These are phyloP conservation scores for Tribolium madens DNA, from an alignment of 1,140 invertebrate genomes.

Conservation along the genomic window DNA sequence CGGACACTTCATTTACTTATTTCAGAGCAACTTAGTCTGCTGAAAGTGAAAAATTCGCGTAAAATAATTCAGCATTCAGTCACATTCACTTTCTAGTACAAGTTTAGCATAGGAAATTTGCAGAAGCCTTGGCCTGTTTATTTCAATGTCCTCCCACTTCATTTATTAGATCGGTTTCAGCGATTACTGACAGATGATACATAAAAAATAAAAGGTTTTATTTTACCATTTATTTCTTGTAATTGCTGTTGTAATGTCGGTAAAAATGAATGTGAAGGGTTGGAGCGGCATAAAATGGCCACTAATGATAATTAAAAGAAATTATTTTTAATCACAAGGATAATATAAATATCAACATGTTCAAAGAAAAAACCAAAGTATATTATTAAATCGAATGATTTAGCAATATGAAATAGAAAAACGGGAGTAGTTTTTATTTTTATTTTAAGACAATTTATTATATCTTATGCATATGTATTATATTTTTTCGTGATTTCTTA, in stretches of 20 bases:
- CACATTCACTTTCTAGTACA: conserved; percentile 32
- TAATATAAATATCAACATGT: too few species aligned
- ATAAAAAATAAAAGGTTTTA: background rate
- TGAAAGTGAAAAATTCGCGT: background rate
- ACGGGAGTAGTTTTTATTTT: too few species aligned
- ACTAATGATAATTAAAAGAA: background rate
- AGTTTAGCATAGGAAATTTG: conserved; percentile 25
- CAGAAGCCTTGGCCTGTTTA: conserved; percentile 23
- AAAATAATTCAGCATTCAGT: conserved; percentile 13
- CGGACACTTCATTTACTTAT: background rate
- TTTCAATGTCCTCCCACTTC: conserved; percentile 20
- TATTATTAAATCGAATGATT: background rate
- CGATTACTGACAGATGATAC: conserved; percentile 18
- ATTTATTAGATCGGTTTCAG: background rate
- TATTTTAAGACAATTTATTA: too few species aligned
- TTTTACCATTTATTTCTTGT: background rate
- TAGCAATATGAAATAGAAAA: background rate
- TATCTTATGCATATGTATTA: too few species aligned
- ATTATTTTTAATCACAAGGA: background rate
- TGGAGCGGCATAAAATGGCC: too few species aligned
- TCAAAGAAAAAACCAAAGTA: background rate
- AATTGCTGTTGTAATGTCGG: too few species aligned
- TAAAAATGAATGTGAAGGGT: too few species aligned
- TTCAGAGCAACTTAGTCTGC: background rate
- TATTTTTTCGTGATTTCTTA: too few species aligned